A percentile compares a stretch with the other conserved stretches of the same genome.
phyloP scores from a whole-genome alignment of 2,797 vertebrate species.

The Silurus lanzhouensis region DNA sequence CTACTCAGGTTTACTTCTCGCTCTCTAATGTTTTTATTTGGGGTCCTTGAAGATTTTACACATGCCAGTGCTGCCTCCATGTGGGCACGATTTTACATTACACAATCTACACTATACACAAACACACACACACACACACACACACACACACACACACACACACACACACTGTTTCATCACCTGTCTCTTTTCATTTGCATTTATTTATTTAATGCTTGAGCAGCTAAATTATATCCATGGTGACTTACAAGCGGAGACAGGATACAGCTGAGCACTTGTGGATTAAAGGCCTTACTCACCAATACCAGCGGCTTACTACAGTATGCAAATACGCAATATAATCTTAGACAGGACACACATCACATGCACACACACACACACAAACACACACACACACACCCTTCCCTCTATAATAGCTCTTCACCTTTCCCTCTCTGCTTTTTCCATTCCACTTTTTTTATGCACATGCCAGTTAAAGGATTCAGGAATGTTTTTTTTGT shows the following conservation, averaged over 20 bases:
- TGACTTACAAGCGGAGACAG: background rate
- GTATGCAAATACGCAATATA: background rate
- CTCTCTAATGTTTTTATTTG: slow-evolving; percentile 16
- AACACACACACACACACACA: background rate
- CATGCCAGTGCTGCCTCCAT: slow-evolving; percentile 73
- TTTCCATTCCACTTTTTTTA: background rate
- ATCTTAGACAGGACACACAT: background rate
- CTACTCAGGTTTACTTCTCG: background rate
- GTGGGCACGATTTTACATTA: slow-evolving; percentile 69
- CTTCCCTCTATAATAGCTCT: background rate
- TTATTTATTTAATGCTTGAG: background rate
- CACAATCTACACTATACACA: slow-evolving; percentile 42
- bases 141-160: too few relatives aligned
- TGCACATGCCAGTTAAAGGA: background rate
- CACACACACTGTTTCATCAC: background rate
- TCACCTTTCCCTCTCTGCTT: background rate
- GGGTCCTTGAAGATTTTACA: slow-evolving; percentile 57
- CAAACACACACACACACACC: background rate
- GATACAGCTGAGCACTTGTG: background rate
- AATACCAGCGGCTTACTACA: background rate
- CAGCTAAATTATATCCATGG: background rate
- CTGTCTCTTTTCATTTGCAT: slow-evolving; percentile 11
- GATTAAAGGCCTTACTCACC: background rate
- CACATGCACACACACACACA: too few relatives aligned
- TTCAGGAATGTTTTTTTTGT: background rate